Evolutionary conservation across 2,797 vertebrate species (phyloP), one percentile per base, ranked within the genome.

Genomic region (Coregonus sp.): DNA sequence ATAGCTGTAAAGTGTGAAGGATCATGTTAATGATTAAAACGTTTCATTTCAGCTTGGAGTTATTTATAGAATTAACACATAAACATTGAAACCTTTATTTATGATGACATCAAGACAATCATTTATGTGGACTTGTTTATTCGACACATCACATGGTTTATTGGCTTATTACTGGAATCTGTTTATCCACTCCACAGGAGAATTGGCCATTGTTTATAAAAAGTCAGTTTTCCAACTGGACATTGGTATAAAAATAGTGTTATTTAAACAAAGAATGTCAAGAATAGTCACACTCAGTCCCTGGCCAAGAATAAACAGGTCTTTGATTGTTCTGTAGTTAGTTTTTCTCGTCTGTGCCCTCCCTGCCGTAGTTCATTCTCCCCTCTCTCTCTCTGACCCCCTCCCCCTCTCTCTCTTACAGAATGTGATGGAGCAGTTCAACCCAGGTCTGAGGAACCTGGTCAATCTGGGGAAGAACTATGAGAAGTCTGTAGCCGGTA

Each of bases 391-490:
- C 9, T 33, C 47, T 14, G 40, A 47, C 2, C 61, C 73, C 68
- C 2, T 1, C 50, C 11, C 75, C 12, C 35, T 84, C 33, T 80
- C 59, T 86, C 37, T 78, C 1, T 79, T 52, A 20, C 87, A 99
- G 98, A 98, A 98, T 96, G 98, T 99, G 85, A 96, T 99, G 97
- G 98, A 99, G 79, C 97, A 99, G 85, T 98, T 99, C 91, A 99
- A 98, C 90, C 98, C 98, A 0, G 96, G 97, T 16, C 92, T 99
- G 83, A 95, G 97, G 88, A 99, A 97, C 89, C 95, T 99, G 89
- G 96, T 99, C 87, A 98, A 96, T 90, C 94, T 99, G n/a, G 98
- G 98, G 65, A 99, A 97, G 92, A 99, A 90, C 92, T 99, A 99
- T 29, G 98, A 99, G 91, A 99, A 98, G 89, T 95, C 97, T 18